A percentile compares a stretch with the other conserved stretches of the same genome.
Evolutionary conservation across 1,140 invertebrate species (phyloP).

Genomic region (Coptotermes formosanus): DNA sequence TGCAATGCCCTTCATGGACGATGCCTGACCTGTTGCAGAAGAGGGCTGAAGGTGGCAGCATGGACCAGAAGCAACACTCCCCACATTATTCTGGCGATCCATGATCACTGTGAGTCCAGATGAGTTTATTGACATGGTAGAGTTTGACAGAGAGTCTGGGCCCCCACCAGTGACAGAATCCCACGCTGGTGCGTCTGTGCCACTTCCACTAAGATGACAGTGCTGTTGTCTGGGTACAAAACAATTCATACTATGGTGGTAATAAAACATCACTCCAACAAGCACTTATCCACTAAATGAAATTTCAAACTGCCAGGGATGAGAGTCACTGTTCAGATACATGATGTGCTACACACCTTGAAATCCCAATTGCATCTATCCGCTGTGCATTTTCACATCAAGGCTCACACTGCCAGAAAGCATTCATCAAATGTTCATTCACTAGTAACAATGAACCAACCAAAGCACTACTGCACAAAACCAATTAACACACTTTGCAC

Average conservation of each 20-base stretch:
- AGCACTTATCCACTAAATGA: background rate
- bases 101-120: background rate
- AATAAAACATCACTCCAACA: background rate
- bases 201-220: background rate
- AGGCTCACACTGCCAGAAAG: no score
- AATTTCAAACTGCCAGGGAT: no score
- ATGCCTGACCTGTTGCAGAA: background rate
- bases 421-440: no score
- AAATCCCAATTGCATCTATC: background rate
- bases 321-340: background rate
- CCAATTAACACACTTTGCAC: no score
- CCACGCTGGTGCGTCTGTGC: background rate
- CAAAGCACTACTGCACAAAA: no score
- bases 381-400: no score
- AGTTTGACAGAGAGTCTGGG: conserved; percentile 52
- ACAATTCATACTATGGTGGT: background rate
- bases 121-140: conserved; percentile 59
- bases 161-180: conserved; percentile 32
- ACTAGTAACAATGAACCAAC: no score
- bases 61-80: background rate
- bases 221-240: background rate
- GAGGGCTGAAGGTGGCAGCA: background rate
- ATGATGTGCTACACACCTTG: background rate
- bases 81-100: background rate
- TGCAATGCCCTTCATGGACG: background rate